Percentiles rank a stretch among this genome's conserved stretches.
Evolutionary conservation across 2,888 invertebrate species (phyloP).

Genomic region (Mythimna albipuncta): DNA sequence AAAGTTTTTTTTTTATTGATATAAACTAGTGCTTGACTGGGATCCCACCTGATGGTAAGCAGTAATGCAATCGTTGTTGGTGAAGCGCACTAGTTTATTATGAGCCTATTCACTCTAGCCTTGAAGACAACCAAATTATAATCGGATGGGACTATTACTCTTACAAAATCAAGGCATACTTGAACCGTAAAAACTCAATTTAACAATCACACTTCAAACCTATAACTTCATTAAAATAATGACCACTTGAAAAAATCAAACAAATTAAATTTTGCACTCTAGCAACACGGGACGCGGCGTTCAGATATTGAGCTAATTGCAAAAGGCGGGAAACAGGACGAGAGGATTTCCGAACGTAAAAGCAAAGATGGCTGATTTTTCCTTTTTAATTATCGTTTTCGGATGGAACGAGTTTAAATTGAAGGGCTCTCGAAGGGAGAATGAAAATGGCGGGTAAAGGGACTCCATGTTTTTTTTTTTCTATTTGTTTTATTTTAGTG

Average conservation of each 20-base stretch:
- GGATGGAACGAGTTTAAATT: slow-evolving; percentile 68
- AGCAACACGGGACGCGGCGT: slow-evolving; percentile 75
- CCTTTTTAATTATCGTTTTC: slow-evolving; percentile 80
- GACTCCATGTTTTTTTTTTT: slow-evolving; percentile 50
- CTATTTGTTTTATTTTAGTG: slow-evolving; percentile 55
- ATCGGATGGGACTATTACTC: not conserved
- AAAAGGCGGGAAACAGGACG: slow-evolving; percentile 71
- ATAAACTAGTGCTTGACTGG: too few relatives aligned
- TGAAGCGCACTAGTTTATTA: too few relatives aligned
- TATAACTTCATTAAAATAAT: slow-evolving; percentile 55
- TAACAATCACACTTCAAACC: slow-evolving; percentile 22
- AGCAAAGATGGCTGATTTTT: slow-evolving; percentile 78
- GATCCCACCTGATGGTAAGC: too few relatives aligned
- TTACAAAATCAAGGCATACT: not conserved
- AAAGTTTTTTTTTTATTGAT: too few relatives aligned
- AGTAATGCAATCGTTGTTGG: too few relatives aligned
- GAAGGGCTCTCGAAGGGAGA: slow-evolving; percentile 65
- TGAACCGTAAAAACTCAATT: slow-evolving; percentile 13
- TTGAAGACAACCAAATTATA: too few relatives aligned
- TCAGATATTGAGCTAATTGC: slow-evolving; percentile 85
- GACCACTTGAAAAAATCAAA: slow-evolving; percentile 65
- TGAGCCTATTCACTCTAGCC: too few relatives aligned
- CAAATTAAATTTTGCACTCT: slow-evolving; percentile 72
- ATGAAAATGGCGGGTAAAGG: slow-evolving; percentile 59
- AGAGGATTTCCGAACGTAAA: slow-evolving; percentile 77